Base-by-base conservation (phyloP, 2,797 vertebrate species). In the Parotocinclus haroldoi region DNA sequence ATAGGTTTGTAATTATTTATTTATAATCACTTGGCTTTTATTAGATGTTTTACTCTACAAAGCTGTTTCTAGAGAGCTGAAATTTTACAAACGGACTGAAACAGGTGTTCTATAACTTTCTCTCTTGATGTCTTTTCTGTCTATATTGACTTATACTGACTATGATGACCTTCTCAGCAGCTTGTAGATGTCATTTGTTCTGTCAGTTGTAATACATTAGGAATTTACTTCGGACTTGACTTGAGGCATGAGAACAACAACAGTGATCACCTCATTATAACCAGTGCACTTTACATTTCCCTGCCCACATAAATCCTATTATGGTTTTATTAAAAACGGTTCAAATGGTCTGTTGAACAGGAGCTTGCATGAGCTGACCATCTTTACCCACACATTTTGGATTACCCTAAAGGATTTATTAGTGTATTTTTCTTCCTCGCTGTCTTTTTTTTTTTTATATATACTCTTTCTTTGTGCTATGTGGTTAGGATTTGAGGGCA, bases 401-500 rank as follows among this genome's bases (percentile, higher is more conserved):
- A 18, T 53, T 63, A 10, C 51, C 17, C 18, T 36, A 16, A 36
- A 44, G 38, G 37, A 14, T 54, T 63, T 54, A 44, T 63, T 53
- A 42, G 10, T 7, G 7, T 4, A 4, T 19, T 13, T 9, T 45
- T 13, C 42, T 10, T n/a, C 36, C 16, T 9, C 36, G 17, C 38
- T 45, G 10, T 45, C 18, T 37, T 9, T 37, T 57, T 89, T n/a
- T n/a, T n/a, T n/a, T n/a, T n/a, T n/a, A n/a, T n/a, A n/a, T 80
- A 89, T 89, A 84, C 85, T 81, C 88, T 16, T 62, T 75, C 84
- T 86, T 88, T 87, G 83, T 82, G 81, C 85, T 87, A 91, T 90
- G 81, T 87, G 89, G 91, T 93, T 93, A 94, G 88, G 84, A 91
- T 88, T 73, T 72, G 84, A 85, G 92, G 92, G 91, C 91, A 90